Base-by-base conservation (phyloP, 2,113 vertebrate species). In the Rhabdomys dilectus region DNA sequence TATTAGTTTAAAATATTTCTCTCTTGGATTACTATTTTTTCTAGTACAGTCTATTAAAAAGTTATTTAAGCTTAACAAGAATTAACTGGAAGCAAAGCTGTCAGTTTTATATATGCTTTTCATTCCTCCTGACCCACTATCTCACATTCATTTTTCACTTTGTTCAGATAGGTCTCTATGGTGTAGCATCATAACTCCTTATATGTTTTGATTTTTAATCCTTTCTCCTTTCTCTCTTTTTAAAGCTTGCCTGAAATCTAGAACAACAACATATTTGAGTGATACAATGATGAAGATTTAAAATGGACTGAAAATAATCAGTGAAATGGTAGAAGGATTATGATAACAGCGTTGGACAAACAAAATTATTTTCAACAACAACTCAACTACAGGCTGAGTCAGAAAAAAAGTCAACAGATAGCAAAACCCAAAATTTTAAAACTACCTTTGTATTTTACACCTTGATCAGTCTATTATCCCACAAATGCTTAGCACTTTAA, bases 341-440 rank as follows among this genome's bases (percentile, higher is more conserved):
- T 39, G 24, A 60, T 56, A 77, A 56, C 13, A 87, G 70, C 81
- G 31, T 53, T 82, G 36, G 6, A 94, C 80, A 96, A 95, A 84
- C 42, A 77, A 68, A 48, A 75, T 75, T 21, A 76, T 26, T 58
- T 45, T 93, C 21, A 88, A 76, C 42, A 51, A 76, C 42, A 66
- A 31, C 91, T 17, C 91, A 78, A 85, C 13, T 42, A 6, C 62
- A 42, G 89, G 21, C 42, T n/a, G 12, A 29, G 19, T 93, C 51
- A 53, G 26, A 93, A 96, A 96, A 93, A 34, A 75, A n/a, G n/a
- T n/a, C 92, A 82, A 93, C 51, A 72, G n/a, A 11, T 89, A 48
- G 62, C 22, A 68, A 68, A 48, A 19, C 4, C 31, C 10, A 6
- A 88, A 42, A 80, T 86, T 84, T 78, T 24, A 72, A 82, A 95